Percentiles rank a stretch among this genome's conserved stretches.
Conservation (phyloP, 2,113 vertebrate species). For the Marcusenius ussheri region DNA sequence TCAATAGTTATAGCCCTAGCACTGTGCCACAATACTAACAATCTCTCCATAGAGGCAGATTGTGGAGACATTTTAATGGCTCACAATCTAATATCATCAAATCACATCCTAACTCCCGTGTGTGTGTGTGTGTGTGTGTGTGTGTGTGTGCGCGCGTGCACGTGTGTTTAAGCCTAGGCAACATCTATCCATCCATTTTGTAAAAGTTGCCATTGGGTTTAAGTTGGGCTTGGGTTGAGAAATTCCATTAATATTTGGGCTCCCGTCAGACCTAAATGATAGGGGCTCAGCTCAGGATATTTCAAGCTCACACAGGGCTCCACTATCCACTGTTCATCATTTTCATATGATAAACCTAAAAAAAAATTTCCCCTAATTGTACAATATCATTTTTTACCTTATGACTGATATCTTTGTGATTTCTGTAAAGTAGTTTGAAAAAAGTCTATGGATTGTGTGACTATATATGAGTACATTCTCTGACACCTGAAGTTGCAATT, state of each 20-base stretch:
- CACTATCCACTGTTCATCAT: background rate
- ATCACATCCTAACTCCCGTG: too few species aligned
- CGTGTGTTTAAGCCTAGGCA: background rate
- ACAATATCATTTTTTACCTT: background rate
- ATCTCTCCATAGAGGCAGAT: too few species aligned
- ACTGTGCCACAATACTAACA: too few species aligned
- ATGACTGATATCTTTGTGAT: background rate
- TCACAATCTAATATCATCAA: too few species aligned
- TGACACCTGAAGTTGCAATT: background rate
- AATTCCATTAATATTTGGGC: background rate
- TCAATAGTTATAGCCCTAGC: too few species aligned
- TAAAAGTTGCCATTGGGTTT: too few species aligned
- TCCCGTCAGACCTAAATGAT: background rate
- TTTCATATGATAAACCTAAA: background rate
- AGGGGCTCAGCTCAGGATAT: background rate
- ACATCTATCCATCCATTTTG: background rate
- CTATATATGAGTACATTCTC: background rate
- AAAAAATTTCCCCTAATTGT: background rate
- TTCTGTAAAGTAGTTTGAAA: background rate
- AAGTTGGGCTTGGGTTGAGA: background rate
- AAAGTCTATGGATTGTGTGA: background rate
- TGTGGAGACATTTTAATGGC: too few species aligned
- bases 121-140: too few species aligned
- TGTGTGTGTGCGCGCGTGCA: too few species aligned
- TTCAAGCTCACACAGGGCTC: background rate